Conservation (phyloP, 2,113 vertebrate genomes). For the Microtus montanus region DNA sequence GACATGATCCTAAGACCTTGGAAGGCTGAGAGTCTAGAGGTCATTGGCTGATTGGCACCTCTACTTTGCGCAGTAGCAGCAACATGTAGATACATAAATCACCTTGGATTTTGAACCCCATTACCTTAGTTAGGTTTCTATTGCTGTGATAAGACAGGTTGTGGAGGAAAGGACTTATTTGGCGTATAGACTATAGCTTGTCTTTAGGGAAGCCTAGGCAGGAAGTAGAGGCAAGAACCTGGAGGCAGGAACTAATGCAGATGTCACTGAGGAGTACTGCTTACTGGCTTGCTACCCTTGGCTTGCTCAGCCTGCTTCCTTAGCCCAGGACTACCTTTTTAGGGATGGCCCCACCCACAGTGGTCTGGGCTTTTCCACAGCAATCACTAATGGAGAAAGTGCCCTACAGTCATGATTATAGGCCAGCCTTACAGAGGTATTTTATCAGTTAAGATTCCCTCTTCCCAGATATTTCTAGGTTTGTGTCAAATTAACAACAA, state of each 20-base stretch:
- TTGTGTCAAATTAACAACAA: neutral
- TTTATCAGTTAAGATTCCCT: neutral
- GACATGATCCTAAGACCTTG: neutral
- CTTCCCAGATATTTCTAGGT: neutral
- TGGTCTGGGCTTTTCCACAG: neutral
- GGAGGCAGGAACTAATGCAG: neutral
- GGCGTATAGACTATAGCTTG: neutral
- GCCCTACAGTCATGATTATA: neutral
- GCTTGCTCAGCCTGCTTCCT: neutral
- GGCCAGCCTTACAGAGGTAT: neutral
- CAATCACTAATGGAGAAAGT: neutral
- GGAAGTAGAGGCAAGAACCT: neutral
- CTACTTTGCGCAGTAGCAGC: neutral
- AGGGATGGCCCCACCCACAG: neutral
- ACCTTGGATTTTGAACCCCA: neutral
- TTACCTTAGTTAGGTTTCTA: neutral
- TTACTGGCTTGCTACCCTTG: neutral
- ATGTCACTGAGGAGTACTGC: neutral
- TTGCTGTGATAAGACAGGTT: neutral
- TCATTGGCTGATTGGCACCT: neutral
- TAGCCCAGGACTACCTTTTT: neutral
- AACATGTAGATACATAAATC: neutral
- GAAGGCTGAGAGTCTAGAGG: neutral
- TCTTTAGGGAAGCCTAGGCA: neutral
- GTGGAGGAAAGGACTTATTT: neutral